phyloP scores from a whole-genome alignment of 2,113 vertebrate species.

The Athene cunicularia region DNA sequence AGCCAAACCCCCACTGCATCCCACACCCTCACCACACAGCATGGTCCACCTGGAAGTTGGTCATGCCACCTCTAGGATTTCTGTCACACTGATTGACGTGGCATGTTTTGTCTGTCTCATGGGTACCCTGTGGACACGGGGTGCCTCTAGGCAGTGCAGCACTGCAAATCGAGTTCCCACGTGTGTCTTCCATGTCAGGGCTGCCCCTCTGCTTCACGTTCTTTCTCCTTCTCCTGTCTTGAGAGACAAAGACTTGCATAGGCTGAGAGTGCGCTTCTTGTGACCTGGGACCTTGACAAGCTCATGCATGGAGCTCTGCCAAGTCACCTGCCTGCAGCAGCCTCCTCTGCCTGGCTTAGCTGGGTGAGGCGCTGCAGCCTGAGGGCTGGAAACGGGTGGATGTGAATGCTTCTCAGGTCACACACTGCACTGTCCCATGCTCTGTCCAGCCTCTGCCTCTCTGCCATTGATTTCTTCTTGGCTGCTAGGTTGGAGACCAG shows the following conservation, averaged over 20 bases:
- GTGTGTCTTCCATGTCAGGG: rapidly evolving
- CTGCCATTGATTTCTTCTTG: background rate
- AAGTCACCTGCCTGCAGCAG: background rate
- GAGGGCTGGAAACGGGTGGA: rapidly evolving
- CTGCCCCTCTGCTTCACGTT: background rate
- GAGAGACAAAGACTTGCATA: background rate
- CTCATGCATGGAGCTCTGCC: background rate
- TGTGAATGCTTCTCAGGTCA: background rate
- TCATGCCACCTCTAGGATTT: background rate
- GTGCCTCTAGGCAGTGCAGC: background rate
- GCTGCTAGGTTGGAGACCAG: background rate
- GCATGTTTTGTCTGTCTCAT: background rate
- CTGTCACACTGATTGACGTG: background rate
- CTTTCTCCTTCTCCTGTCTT: background rate
- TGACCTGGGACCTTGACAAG: background rate
- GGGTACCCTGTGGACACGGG: background rate
- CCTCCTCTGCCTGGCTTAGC: background rate
- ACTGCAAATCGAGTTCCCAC: background rate
- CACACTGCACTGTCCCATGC: rapidly evolving
- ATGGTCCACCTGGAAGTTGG: background rate
- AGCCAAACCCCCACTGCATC: rapidly evolving
- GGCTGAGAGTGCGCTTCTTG: background rate
- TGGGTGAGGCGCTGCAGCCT: background rate
- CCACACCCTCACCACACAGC: background rate
- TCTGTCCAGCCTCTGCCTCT: background rate